A percentile compares a stretch with the other conserved stretches of the same genome.
phyloP scores from a whole-genome alignment of 1,140 invertebrate species.

The Phymorhynchus buccinoides region DNA sequence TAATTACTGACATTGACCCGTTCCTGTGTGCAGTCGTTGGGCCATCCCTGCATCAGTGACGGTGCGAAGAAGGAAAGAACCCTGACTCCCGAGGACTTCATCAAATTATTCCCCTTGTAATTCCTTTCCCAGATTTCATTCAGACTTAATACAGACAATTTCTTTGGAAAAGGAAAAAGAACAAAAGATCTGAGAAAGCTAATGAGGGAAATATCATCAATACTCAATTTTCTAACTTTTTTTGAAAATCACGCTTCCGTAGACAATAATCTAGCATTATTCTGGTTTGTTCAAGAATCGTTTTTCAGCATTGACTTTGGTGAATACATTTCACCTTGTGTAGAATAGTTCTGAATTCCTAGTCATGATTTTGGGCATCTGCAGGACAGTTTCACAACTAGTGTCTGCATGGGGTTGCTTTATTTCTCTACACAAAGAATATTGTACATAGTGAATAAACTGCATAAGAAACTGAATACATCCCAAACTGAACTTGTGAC shows the following conservation, averaged over 20 bases:
- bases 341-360: too few relatives aligned
- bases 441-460: too few relatives aligned
- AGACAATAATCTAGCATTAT: too few relatives aligned
- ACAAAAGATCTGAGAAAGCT: neutral
- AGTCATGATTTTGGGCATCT: too few relatives aligned
- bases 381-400: too few relatives aligned
- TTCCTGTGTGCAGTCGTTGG: constrained; percentile 57
- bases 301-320: too few relatives aligned
- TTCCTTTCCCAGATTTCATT: neutral
- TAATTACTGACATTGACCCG: neutral
- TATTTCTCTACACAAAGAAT: too few relatives aligned
- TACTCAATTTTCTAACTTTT: neutral
- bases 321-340: too few relatives aligned
- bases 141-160: neutral
- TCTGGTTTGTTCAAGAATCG: too few relatives aligned
- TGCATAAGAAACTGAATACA: too few relatives aligned
- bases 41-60: constrained; percentile 62
- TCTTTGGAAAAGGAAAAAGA: neutral
- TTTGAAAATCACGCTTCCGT: neutral
- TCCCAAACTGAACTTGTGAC: too few relatives aligned
- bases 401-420: too few relatives aligned
- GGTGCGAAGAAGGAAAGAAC: constrained; percentile 39
- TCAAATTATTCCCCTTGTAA: constrained; percentile 58
- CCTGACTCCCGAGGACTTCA: constrained; percentile 59
- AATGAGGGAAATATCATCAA: neutral